Conservation (phyloP, 1,140 invertebrate genomes). For the Drosophila repleta region DNA sequence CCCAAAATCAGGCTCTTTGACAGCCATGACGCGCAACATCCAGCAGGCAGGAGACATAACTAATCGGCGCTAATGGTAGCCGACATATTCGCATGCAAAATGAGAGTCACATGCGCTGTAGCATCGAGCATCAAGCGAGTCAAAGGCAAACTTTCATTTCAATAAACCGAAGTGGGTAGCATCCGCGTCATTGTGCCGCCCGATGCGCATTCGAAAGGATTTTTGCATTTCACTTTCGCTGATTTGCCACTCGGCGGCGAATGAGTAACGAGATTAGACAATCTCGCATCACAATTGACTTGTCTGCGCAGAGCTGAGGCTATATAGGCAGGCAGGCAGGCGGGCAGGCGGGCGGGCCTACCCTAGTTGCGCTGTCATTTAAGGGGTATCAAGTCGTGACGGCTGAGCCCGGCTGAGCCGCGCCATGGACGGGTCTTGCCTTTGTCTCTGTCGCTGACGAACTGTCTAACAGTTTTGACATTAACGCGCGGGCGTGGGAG, state of each 20-base stretch:
- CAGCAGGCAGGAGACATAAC: constrained; percentile 24
- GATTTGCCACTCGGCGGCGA: constrained; percentile 34
- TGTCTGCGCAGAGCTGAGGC: not conserved
- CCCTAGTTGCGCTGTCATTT: not conserved
- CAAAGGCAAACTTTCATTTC: constrained; percentile 40
- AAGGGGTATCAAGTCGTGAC: constrained; percentile 2
- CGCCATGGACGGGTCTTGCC: too few species aligned
- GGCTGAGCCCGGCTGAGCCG: constrained; percentile 10
- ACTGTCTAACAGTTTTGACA: constrained; percentile 38
- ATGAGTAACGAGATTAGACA: constrained; percentile 4
- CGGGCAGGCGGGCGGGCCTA: too few species aligned
- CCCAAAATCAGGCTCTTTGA: not conserved
- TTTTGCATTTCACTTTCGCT: constrained; percentile 51
- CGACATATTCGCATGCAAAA: constrained; percentile 4
- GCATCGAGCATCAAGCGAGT: not conserved
- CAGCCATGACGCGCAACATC: constrained; percentile 17
- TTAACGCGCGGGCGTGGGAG: constrained; percentile 14
- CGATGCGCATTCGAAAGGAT: constrained; percentile 7
- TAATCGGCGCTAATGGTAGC: constrained; percentile 41
- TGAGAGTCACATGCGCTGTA: not conserved
- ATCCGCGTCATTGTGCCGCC: constrained; percentile 27
- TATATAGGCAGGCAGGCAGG: too few species aligned
- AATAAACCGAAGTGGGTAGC: constrained; percentile 26
- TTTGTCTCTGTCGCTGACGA: constrained; percentile 27
- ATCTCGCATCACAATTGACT: not conserved